Conservation (phyloP, 1,140 invertebrate genomes). For the Cephus cinctus region DNA sequence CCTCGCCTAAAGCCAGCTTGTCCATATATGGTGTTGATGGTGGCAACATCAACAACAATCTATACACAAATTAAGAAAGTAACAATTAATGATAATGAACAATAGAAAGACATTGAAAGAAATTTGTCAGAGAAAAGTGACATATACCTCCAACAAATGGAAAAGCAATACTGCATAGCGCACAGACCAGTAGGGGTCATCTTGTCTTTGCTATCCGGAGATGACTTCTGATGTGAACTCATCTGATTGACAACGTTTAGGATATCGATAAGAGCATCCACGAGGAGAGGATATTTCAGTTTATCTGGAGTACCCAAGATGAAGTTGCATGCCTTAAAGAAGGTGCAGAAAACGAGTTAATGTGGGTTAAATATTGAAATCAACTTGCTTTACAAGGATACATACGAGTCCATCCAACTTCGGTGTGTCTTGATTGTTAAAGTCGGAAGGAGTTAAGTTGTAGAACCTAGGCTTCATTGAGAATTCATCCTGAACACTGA, state of each 20-base stretch:
- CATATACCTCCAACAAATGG: conserved; percentile 74
- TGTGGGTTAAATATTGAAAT: too few relatives aligned
- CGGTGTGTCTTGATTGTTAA: conserved; percentile 76
- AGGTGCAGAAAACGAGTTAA: too few relatives aligned
- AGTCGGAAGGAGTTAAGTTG: conserved; percentile 72
- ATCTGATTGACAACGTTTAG: conserved; percentile 68
- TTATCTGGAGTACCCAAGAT: conserved; percentile 87
- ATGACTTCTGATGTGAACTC: conserved; percentile 51
- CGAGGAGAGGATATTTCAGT: conserved; percentile 82
- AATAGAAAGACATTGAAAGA: background rate
- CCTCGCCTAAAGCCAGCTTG: conserved; percentile 66
- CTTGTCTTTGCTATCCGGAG: conserved; percentile 56
- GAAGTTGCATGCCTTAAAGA: conserved; percentile 80
- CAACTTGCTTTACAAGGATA: too few relatives aligned
- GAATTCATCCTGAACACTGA: conserved; percentile 69
- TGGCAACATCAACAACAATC: conserved; percentile 76
- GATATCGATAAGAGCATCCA: conserved; percentile 83
- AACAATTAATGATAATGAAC: conserved; percentile 24
- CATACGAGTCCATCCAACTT: conserved; percentile 86
- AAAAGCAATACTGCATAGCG: conserved; percentile 89
- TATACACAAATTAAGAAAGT: conserved; percentile 50
- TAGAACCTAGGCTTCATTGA: conserved; percentile 88
- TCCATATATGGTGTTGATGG: conserved; percentile 87
- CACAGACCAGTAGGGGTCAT: conserved; percentile 70
- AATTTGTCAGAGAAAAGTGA: background rate